These are phyloP conservation scores for Seira ritae DNA, from an alignment of 2,888 invertebrate species.

Conservation along the genomic window DNA sequence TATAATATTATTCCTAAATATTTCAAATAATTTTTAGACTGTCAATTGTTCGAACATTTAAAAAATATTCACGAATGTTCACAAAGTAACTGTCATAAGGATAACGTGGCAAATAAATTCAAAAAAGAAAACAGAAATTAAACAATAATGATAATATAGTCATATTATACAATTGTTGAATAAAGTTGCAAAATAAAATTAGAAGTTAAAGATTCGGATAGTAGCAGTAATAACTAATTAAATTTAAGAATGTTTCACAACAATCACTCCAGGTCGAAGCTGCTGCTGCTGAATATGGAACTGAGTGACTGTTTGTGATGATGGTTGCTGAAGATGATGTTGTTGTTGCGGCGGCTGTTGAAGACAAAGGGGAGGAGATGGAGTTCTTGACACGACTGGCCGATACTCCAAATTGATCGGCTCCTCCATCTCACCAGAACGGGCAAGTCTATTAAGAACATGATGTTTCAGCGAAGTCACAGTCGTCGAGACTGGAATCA, in stretches of 20 bases:
- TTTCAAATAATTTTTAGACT: too few species aligned
- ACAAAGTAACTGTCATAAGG: too few species aligned
- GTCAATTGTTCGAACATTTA: too few species aligned
- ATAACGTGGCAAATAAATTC: too few species aligned
- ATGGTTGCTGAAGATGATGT: slow-evolving; percentile 36
- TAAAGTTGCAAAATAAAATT: background rate
- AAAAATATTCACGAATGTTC: too few species aligned
- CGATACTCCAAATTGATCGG: slow-evolving; percentile 73
- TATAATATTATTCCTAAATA: too few species aligned
- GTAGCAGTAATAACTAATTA: background rate
- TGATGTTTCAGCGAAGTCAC: slow-evolving; percentile 72
- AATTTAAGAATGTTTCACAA: slow-evolving; percentile 83
- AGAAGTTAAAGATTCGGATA: slow-evolving; percentile 13
- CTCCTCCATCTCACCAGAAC: slow-evolving; percentile 68
- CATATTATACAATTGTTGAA: slow-evolving; percentile 5
- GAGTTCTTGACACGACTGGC: slow-evolving; percentile 66
- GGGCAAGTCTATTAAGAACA: slow-evolving; percentile 69
- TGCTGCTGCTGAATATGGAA: slow-evolving; percentile 77
- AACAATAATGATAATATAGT: too few species aligned
- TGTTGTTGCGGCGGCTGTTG: background rate
- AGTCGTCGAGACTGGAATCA: slow-evolving; percentile 65
- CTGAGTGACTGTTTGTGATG: slow-evolving; percentile 58
- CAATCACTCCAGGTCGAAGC: slow-evolving; percentile 92
- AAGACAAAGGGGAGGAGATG: slow-evolving; percentile 46
- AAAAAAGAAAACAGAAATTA: background rate